A percentile compares a stretch with the other conserved stretches of the same genome.
Evolutionary conservation across 2,113 vertebrate species (phyloP).

Genomic region (Eupsittula cactorum): DNA sequence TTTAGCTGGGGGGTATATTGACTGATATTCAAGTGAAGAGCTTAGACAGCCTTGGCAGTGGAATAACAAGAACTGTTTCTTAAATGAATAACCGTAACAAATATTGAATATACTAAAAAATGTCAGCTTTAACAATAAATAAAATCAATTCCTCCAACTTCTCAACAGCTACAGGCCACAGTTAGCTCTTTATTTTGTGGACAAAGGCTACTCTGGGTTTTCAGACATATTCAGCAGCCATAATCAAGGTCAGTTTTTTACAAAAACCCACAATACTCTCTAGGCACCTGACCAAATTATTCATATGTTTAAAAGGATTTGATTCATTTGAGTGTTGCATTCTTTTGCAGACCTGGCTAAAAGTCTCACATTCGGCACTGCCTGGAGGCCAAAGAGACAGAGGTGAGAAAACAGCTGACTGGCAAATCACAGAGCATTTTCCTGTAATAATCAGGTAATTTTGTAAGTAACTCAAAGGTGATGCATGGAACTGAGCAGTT

Average conservation of each 20-base stretch:
- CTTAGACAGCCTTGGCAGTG: not conserved
- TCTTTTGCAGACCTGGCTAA: not conserved
- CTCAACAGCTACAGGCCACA: not conserved
- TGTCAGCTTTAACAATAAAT: not conserved
- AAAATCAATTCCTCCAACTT: not conserved
- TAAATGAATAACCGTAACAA: not conserved
- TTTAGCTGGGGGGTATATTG: not conserved
- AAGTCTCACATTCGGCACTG: not conserved
- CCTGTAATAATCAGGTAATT: slow-evolving; percentile 2
- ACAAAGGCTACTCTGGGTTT: not conserved
- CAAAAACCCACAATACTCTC: not conserved
- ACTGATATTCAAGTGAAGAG: not conserved
- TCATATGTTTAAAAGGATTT: slow-evolving; percentile 9
- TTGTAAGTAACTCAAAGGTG: not conserved
- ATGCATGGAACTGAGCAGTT: not conserved
- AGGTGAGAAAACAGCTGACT: not conserved
- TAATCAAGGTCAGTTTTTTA: not conserved
- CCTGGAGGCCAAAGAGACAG: not conserved
- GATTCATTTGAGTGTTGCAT: not conserved
- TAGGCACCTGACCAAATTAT: not conserved
- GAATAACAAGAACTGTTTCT: not conserved
- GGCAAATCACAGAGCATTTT: slow-evolving; percentile 1
- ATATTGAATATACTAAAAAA: not conserved
- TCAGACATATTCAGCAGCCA: not conserved
- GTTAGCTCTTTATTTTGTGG: not conserved